Conservation (phyloP, 2,113 vertebrate species). For the Danio rerio region GRCz12tu NC_133178.1:62687001-62687500, state of each 20-base stretch:
- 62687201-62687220: neutral
- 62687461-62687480: no score
- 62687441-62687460: neutral
- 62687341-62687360: conserved; percentile 14
- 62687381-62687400: neutral
- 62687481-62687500: neutral
- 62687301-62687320: conserved; percentile 4
- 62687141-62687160: neutral
- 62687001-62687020: no score
- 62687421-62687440: neutral
- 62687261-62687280: neutral
- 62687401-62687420: neutral
- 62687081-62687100: no score
- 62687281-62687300: conserved; percentile 33
- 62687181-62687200: neutral
- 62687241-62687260: neutral
- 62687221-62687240: neutral
- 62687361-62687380: neutral
- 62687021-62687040: no score
- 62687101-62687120: no score
- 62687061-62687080: no score
- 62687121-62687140: no score
- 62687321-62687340: conserved; percentile 8
- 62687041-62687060: no score
- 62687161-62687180: neutral